Conservation (phyloP, 2,888 invertebrate genomes). For the Melangyna quadrimaculata region DNA sequence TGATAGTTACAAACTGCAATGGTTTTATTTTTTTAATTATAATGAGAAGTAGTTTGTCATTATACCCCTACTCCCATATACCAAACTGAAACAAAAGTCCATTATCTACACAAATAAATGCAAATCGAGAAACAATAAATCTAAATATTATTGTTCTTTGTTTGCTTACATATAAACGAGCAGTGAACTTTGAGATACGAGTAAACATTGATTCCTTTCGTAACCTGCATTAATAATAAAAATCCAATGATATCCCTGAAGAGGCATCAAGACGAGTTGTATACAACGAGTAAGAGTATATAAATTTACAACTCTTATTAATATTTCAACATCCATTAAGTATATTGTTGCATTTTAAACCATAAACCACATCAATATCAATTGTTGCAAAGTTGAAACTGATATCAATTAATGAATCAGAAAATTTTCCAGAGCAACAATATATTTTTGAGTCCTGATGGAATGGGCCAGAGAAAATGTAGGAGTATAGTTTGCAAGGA, state of each 20-base stretch:
- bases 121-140: neutral
- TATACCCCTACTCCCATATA: too few relatives aligned
- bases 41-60: too few relatives aligned
- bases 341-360: conserved; percentile 3
- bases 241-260: neutral
- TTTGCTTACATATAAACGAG: neutral
- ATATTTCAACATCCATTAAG: conserved; percentile 29
- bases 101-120: neutral
- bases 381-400: conserved; percentile 16
- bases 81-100: neutral
- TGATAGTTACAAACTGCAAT: too few relatives aligned
- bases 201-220: neutral
- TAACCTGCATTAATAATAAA: neutral
- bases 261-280: neutral
- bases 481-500: too few relatives aligned
- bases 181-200: neutral
- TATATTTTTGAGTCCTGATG: neutral
- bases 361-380: conserved; percentile 17
- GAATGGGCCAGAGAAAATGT: too few relatives aligned
- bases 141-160: neutral
- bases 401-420: conserved; percentile 51
- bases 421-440: conserved; percentile 4
- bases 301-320: neutral
- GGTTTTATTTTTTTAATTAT: too few relatives aligned
- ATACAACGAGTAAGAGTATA: neutral